Evolutionary conservation across 2,888 invertebrate species (phyloP), one percentile per base, ranked within the genome.

Genomic region (Netelia fuscicornis): DNA sequence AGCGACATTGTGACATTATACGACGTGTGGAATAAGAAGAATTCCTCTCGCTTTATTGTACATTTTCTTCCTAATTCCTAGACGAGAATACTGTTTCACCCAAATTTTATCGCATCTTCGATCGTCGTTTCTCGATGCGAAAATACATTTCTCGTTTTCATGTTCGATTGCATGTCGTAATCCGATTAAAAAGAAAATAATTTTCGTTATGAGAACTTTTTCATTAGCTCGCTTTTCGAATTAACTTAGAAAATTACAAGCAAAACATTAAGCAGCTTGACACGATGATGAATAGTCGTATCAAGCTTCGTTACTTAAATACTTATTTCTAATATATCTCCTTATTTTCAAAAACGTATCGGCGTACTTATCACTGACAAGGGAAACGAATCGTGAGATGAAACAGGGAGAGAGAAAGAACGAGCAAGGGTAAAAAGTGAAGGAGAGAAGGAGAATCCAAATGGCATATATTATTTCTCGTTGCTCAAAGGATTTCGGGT

Each of bases 401-500:
- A 37, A 6, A 37, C 5, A 37, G 8, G 6, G 37, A 37, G 37
- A 37, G 37, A 37, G 37, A 5, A 6, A 6, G 37, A 37, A 6
- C 8, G 37, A 37, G 37, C 6, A 6, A 37, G 37, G 37, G 37
- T 1, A 1, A 37, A 37, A 37, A 6, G 37, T 5, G 37, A 37
- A 0, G 37, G 37, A 37, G 37, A 37, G 37, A 37, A 37, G 30
- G 30, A 25, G 52, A 62, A 17, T 30, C 10, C 8, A 70, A 54
- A 52, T 25, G 8, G 52, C 54, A 60, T 20, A 25, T 54, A 44
- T 56, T 37, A n/a, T 30, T 54, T 56, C 13, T 52, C 8, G 10
- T 17, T n/a, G 25, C 48, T 72, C 52, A 74, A 62, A 67, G 52
- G 68, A 17, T 62, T 48, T 62, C 44, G 11, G 20, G 72, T 62